Percentiles rank a stretch among this genome's conserved stretches.
Evolutionary conservation across 2,113 vertebrate genomes (phyloP).

Genomic region (Brevimyrus niger): DNA sequence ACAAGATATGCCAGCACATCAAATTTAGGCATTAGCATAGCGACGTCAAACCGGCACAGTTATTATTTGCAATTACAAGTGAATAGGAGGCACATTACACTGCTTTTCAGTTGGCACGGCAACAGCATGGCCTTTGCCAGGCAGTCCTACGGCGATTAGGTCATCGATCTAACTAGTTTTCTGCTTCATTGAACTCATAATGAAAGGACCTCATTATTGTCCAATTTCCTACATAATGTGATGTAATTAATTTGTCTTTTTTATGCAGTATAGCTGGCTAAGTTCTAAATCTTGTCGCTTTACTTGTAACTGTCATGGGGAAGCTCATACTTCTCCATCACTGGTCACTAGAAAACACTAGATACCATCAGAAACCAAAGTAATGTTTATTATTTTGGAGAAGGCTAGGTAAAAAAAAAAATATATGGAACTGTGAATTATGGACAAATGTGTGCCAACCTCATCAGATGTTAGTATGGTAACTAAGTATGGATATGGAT

Average conservation of each 20-base stretch:
- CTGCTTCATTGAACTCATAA: conserved; percentile 6
- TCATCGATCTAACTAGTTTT: conserved; percentile 7
- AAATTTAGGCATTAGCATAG: not conserved
- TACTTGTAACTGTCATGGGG: conserved; percentile 6
- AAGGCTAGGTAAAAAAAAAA: conserved; percentile 34
- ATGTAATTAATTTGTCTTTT: conserved; percentile 26
- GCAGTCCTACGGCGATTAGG: conserved; percentile 1
- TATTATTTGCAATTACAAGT: not conserved
- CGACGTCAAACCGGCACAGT: not conserved
- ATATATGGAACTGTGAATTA: conserved; percentile 14
- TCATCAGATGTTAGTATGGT: not conserved
- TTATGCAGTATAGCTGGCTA: conserved; percentile 32
- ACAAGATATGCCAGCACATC: not conserved
- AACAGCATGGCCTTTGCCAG: conserved; percentile 18
- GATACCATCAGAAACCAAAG: conserved; percentile 34
- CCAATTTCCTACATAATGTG: conserved; percentile 29
- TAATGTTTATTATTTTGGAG: conserved; percentile 34
- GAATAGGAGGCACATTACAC: conserved; percentile 12
- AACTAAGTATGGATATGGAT: not conserved
- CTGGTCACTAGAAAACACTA: conserved; percentile 34
- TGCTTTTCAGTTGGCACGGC: conserved; percentile 20
- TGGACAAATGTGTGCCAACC: conserved; percentile 9
- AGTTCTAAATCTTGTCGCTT: conserved; percentile 24
- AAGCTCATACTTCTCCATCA: not conserved
- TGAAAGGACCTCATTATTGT: conserved; percentile 24